A percentile compares a stretch with the other conserved stretches of the same genome.
Evolutionary conservation across 1,140 invertebrate genomes (phyloP).

Genomic region (Lepidurus couesii): DNA sequence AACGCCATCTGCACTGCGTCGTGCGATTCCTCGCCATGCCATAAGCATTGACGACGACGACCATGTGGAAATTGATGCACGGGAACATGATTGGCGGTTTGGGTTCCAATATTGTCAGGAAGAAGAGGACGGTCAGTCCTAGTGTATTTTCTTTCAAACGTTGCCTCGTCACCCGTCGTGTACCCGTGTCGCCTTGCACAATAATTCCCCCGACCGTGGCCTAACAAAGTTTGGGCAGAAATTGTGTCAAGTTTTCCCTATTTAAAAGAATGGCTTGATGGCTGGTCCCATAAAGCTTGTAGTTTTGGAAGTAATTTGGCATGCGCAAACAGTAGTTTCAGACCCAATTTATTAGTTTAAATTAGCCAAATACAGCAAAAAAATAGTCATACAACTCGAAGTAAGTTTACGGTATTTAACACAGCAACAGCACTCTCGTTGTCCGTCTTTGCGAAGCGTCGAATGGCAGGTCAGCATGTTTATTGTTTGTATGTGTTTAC

Average conservation of each 20-base stretch:
- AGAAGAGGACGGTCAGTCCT: constrained; percentile 24
- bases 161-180: constrained; percentile 3
- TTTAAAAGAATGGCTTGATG: background rate
- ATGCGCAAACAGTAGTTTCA: background rate
- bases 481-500: background rate
- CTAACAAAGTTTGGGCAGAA: background rate
- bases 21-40: constrained; percentile 46
- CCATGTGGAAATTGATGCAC: constrained; percentile 50
- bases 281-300: background rate
- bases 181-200: constrained; percentile 12
- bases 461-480: constrained; percentile 20
- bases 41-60: constrained; percentile 52
- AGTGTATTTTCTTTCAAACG: background rate
- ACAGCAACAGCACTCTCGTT: background rate
- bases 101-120: constrained; percentile 41
- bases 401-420: background rate
- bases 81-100: constrained; percentile 53
- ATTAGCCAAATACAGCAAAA: background rate
- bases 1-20: constrained; percentile 30
- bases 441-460: background rate
- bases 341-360: background rate
- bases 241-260: background rate
- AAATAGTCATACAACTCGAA: background rate
- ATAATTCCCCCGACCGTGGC: background rate
- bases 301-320: background rate